Conservation (phyloP, 1,140 invertebrate genomes). For the Drepana arcuata region DNA sequence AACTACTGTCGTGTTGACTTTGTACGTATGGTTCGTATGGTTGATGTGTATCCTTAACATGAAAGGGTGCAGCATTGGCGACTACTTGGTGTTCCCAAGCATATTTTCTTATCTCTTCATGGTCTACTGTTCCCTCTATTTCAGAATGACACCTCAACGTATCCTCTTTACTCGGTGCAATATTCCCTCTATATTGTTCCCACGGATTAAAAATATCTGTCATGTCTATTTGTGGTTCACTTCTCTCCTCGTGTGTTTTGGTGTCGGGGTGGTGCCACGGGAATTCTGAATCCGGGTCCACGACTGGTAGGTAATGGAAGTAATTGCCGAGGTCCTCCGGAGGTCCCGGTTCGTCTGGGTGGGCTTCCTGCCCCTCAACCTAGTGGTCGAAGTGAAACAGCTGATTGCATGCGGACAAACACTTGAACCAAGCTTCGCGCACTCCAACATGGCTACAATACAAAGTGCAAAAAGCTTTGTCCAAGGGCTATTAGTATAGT, state of each 20-base stretch:
- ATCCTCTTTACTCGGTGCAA: constrained; percentile 25
- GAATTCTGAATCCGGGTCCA: constrained; percentile 60
- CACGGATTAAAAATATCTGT: constrained; percentile 75
- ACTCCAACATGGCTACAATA: constrained; percentile 16
- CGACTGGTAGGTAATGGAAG: constrained; percentile 35
- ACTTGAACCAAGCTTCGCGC: constrained; percentile 58
- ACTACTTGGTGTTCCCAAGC: too few relatives aligned
- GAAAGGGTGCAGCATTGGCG: too few relatives aligned
- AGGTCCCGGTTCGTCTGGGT: constrained; percentile 12
- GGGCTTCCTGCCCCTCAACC: constrained; percentile 38
- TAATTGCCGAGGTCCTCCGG: constrained; percentile 26
- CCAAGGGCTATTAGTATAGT: constrained; percentile 50
- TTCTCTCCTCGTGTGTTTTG: constrained; percentile 23
- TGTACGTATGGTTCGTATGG: too few relatives aligned
- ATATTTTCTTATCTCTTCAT: constrained; percentile 38
- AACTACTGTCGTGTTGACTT: not conserved
- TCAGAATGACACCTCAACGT: constrained; percentile 8
- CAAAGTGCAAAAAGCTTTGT: constrained; percentile 48
- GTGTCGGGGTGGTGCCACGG: constrained; percentile 57
- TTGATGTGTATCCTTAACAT: too few relatives aligned
- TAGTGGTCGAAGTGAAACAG: constrained; percentile 58
- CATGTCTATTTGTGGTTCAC: constrained; percentile 36
- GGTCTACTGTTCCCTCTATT: not conserved
- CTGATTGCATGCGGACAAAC: constrained; percentile 49
- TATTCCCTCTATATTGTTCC: constrained; percentile 66